Base-by-base conservation (phyloP, 2,888 invertebrate genomes). In the Abscondita cerata region DNA sequence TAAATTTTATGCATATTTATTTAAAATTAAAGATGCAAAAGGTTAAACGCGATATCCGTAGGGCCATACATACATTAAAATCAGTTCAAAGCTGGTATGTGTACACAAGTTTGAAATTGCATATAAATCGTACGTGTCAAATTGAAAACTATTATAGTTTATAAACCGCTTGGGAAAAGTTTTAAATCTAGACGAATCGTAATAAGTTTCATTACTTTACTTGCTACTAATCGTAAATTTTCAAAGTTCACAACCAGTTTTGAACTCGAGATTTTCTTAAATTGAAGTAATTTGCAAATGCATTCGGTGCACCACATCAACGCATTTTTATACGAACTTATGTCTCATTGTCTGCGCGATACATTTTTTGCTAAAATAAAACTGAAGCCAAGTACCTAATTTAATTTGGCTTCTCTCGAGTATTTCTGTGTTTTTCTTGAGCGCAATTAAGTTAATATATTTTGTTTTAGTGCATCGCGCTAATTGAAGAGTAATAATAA, bases 361-460 rank as follows among this genome's bases (percentile, higher is more conserved):
- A 25, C 25, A 25, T 48, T 47, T 61, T 56, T 57, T 52, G 38
- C 13, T 56, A 44, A 56, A 61, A 61, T 61, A 56, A 61, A 61
- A 61, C 56, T 56, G 56, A 56, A 56, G 47, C 52, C 56, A 36
- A 36, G 56, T 52, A n/a, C n/a, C n/a, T n/a, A 61, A 61, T 61
- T 61, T 56, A 56, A 52, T 61, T 61, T 61, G 61, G 52, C 52
- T 61, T n/a, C n/a, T 38, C 51, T 46, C 52, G 50, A 48, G 55
- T 61, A 51, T 20, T 52, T 52, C 44, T 52, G 18, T 47, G 51
- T 52, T 61, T 52, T 61, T 52, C 46, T 56, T 57, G 33, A 51
- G 52, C 61, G 33, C 61, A 61, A 61, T 61, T 61, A 61, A 46
- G 48, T 61, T 61, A 61, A 56, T 56, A 61, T 61, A 61, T 56